Conservation (phyloP, 2,888 invertebrate species). For the Colletes collaris region DNA sequence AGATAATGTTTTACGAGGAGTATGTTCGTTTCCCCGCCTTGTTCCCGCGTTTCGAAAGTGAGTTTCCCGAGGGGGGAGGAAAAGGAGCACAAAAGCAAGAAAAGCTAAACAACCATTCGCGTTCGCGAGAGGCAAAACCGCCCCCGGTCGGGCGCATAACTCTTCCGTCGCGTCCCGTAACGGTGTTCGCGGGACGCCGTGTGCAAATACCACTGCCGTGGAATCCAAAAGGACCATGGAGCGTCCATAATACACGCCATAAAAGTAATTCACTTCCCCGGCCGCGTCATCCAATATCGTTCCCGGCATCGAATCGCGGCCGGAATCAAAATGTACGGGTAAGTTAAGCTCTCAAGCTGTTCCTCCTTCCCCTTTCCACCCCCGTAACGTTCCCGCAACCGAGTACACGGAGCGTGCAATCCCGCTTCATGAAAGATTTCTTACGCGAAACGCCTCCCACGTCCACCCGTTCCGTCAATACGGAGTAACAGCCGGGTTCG, state of each 20-base stretch:
- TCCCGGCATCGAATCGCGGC: conserved; percentile 35
- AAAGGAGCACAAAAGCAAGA: background rate
- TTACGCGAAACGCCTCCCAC: conserved; percentile 8
- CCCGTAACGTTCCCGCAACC: background rate
- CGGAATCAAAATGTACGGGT: conserved; percentile 40
- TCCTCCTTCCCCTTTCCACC: background rate
- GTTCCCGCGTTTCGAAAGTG: background rate
- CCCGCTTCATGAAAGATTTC: conserved; percentile 32
- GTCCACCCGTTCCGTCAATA: conserved; percentile 10
- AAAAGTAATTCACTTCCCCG: conserved; percentile 45
- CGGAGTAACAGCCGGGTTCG: background rate
- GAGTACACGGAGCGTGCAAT: conserved; percentile 24
- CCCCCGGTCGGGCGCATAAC: background rate
- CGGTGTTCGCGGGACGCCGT: background rate
- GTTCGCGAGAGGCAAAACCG: background rate
- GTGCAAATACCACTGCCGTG: background rate
- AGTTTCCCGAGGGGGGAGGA: background rate
- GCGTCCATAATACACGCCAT: conserved; percentile 10
- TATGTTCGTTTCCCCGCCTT: background rate
- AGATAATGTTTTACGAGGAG: background rate
- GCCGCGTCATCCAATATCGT: conserved; percentile 44
- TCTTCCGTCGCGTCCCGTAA: background rate
- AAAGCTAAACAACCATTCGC: conserved; percentile 7
- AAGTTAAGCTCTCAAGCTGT: conserved; percentile 43
- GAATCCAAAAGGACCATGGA: background rate